Conservation (phyloP, 2,888 invertebrate genomes). For the Drosophila nr. perissopoda region DNA sequence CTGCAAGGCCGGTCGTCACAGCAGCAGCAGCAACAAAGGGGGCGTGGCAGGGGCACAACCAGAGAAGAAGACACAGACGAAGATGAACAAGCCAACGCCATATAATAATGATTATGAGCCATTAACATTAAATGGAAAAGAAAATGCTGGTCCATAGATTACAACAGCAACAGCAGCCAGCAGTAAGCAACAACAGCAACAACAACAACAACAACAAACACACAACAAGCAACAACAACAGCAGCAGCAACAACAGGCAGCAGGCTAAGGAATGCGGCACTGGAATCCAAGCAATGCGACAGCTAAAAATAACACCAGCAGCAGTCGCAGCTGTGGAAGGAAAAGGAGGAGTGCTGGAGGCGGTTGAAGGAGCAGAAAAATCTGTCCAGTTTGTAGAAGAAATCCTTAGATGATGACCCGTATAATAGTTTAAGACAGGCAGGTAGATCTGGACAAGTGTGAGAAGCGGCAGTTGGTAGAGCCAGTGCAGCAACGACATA, state of each 20-base stretch:
- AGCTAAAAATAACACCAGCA: constrained; percentile 78
- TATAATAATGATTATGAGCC: constrained; percentile 82
- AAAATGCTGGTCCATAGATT: constrained; percentile 81
- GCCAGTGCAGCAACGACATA: neutral
- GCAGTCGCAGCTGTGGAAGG: constrained; percentile 6
- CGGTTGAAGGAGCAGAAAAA: constrained; percentile 1
- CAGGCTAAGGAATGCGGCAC: constrained; percentile 65
- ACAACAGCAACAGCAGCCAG: constrained; percentile 56
- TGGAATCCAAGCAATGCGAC: constrained; percentile 74
- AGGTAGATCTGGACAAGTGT: neutral
- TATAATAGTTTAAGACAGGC: constrained; percentile 1
- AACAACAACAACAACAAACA: constrained; percentile 22
- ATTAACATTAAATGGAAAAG: constrained; percentile 82
- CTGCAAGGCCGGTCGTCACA: constrained; percentile 70
- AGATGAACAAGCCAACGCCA: constrained; percentile 79
- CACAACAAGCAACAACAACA: constrained; percentile 24
- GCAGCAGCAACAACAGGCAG: constrained; percentile 3
- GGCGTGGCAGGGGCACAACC: constrained; percentile 40
- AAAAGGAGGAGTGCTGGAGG: neutral
- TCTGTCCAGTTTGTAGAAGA: constrained; percentile 4
- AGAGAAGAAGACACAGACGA: constrained; percentile 40
- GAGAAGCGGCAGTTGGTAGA: neutral
- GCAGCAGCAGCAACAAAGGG: constrained; percentile 10
- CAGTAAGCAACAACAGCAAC: constrained; percentile 33
- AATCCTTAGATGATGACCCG: neutral